Base-by-base conservation (phyloP, 2,113 vertebrate species). In the Abramis brama region DNA sequence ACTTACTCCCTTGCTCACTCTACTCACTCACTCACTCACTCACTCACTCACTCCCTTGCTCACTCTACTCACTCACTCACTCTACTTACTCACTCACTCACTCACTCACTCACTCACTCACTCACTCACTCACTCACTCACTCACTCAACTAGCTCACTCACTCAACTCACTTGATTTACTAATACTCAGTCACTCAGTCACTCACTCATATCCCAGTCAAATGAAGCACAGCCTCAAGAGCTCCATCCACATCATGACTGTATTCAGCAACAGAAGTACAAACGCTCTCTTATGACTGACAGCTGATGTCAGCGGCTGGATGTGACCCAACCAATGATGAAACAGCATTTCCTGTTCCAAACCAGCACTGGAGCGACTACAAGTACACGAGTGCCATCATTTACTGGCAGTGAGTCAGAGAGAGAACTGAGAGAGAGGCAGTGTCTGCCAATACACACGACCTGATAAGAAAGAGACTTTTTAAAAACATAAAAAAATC, bases 311-410 rank as follows among this genome's bases (percentile, higher is more conserved):
- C 86, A 87, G 86, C 81, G 84, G 91, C 90, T 93, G 94, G 91
- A 92, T 92, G 84, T 74, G 87, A 90, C 90, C 94, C 92, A 94
- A 90, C 75, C 88, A 86, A 90, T 93, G 93, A 93, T 93, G 91
- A 93, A 93, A 91, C 92, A 92, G 93, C 92, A 91, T 91, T 93
- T 89, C 91, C 93, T 91, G 89, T 88, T 93, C 92, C 92, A 92
- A 89, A 93, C 90, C 30, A n/a, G 23, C 62, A 36, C 79, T 81
- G 39, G n/a, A 39, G 30, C 77, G 11, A 62, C 55, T 55, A 36
- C 27, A 36, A 52, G 19, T 25, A 60, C 30, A 45, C 0, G 8
- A 25, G 27, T 50, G 43, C 9, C 47, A 73, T 57, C 7, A 27
- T 83, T 70, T 55, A 57, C 81, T 83, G 81, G 81, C 81, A 73